Conservation (phyloP, 2,888 invertebrate genomes). For the Ormyrus thymus region DNA sequence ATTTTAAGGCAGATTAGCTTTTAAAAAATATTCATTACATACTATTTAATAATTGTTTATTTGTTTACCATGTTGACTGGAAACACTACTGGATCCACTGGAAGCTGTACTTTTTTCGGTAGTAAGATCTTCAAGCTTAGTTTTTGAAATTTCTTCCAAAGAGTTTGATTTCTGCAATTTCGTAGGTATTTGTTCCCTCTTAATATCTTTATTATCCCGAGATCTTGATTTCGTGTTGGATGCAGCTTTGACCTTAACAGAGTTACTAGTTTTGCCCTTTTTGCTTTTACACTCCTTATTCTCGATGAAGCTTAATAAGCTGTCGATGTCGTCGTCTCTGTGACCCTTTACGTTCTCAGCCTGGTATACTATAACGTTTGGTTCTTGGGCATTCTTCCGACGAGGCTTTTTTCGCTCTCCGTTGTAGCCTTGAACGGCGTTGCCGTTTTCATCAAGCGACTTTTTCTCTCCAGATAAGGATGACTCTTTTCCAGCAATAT, state of each 20-base stretch:
- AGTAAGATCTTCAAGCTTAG: conserved; percentile 84
- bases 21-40: too few species aligned
- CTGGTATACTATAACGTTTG: conserved; percentile 73
- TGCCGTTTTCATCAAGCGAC: conserved; percentile 88
- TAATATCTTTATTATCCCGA: conserved; percentile 74
- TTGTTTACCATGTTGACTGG: conserved; percentile 70
- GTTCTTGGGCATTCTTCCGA: conserved; percentile 71
- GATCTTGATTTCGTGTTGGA: conserved; percentile 70
- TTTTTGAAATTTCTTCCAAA: conserved; percentile 87
- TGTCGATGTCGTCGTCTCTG: conserved; percentile 86
- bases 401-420: conserved; percentile 69
- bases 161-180: conserved; percentile 85
- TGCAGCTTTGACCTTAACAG: conserved; percentile 70
- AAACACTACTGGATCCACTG: conserved; percentile 70
- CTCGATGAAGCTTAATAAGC: conserved; percentile 86
- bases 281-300: conserved; percentile 75
- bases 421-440: conserved; percentile 79
- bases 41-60: background rate
- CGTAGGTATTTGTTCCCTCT: conserved; percentile 71
- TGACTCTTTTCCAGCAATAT: conserved; percentile 64
- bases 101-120: conserved; percentile 73
- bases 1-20: conserved; percentile 9
- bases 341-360: conserved; percentile 84
- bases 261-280: conserved; percentile 69
- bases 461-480: conserved; percentile 76